Evolutionary conservation across 2,888 invertebrate genomes (phyloP).

Genomic region (Cordilura impudica): DNA sequence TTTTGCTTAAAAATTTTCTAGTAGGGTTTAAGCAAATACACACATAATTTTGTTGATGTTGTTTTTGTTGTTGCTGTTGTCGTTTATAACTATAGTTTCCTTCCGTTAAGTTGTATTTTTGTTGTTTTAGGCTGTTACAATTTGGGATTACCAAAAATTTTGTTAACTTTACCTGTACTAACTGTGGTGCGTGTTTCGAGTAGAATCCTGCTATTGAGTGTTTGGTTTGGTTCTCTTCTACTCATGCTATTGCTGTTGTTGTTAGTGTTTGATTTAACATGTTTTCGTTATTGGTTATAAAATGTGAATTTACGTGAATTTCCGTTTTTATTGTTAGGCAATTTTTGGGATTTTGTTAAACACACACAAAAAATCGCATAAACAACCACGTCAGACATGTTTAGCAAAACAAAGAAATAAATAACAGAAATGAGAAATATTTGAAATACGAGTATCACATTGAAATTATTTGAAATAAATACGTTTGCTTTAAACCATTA

Average conservation of each 20-base stretch:
- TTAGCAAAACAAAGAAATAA: slow-evolving; percentile 16
- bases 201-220: not conserved
- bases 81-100: slow-evolving; percentile 5
- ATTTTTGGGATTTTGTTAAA: not conserved
- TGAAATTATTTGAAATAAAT: not conserved
- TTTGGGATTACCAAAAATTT: slow-evolving; percentile 27
- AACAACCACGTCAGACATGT: slow-evolving; percentile 7
- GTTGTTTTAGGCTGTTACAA: slow-evolving; percentile 24
- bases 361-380: not conserved
- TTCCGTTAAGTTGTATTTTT: not conserved
- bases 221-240: slow-evolving; percentile 6
- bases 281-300: slow-evolving; percentile 56
- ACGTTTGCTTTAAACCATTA: not conserved
- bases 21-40: slow-evolving; percentile 35
- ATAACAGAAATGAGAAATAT: too few relatives aligned
- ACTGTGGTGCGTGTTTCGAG: not conserved
- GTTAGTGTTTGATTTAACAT: slow-evolving; percentile 55
- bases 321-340: slow-evolving; percentile 55
- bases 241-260: slow-evolving; percentile 12
- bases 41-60: not conserved
- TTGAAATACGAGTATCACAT: not conserved
- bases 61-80: not conserved
- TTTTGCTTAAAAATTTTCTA: not conserved
- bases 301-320: slow-evolving; percentile 58
- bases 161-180: slow-evolving; percentile 49